phyloP scores from a whole-genome alignment of 2,113 vertebrate species.

The Urocolius indicus region DNA sequence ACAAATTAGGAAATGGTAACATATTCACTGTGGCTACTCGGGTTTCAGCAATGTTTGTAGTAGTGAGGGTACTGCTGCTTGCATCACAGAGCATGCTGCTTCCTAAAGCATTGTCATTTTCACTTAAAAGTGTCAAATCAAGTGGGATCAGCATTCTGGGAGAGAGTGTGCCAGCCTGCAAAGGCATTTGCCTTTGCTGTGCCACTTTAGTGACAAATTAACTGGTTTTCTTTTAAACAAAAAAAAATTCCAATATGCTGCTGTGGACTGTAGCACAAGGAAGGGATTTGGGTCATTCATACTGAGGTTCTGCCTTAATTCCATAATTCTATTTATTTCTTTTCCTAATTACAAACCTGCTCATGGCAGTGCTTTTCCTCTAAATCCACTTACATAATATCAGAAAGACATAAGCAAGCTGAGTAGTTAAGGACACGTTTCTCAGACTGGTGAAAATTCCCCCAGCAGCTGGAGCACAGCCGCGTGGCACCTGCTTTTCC shows the following conservation, averaged over 20 bases:
- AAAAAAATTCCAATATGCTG: not conserved
- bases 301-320: conserved; percentile 58
- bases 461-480: not conserved
- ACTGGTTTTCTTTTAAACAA: not conserved
- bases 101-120: not conserved
- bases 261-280: conserved; percentile 24
- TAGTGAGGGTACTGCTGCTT: not conserved
- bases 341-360: conserved; percentile 52
- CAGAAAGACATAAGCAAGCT: not conserved
- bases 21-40: fast-evolving
- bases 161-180: not conserved
- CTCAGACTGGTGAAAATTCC: not conserved
- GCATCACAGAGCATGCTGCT: not conserved
- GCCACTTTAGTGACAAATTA: conserved; percentile 1
- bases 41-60: not conserved
- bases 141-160: not conserved
- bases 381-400: conserved; percentile 41
- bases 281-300: conserved; percentile 58
- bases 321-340: conserved; percentile 51
- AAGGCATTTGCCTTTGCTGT: conserved; percentile 33
- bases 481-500: fast-evolving
- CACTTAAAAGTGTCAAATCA: not conserved
- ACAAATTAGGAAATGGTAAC: not conserved
- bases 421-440: not conserved
- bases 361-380: not conserved